phyloP scores from a whole-genome alignment of 2,797 vertebrate species.

The Phyllotis vaccarum region DNA sequence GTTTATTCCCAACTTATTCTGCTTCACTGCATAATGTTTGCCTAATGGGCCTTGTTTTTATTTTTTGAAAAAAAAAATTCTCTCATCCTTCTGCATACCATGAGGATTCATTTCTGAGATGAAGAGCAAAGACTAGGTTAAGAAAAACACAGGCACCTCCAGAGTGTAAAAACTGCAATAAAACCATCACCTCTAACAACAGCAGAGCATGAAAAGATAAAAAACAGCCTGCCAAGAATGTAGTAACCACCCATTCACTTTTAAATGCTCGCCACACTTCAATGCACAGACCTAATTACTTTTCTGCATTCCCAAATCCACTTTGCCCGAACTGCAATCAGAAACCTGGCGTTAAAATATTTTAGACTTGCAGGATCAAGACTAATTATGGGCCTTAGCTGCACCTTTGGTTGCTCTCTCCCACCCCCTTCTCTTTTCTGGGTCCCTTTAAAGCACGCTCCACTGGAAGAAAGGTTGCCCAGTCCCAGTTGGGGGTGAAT shows the following conservation, averaged over 20 bases:
- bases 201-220: conserved; percentile 94
- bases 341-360: conserved; percentile 93
- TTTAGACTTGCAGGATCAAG: conserved; percentile 92
- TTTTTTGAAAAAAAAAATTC: conserved; percentile 78
- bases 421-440: conserved; percentile 88
- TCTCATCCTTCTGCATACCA: conserved; percentile 81
- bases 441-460: conserved; percentile 92
- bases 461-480: conserved; percentile 91
- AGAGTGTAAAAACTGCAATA: conserved; percentile 99
- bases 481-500: conserved; percentile 91
- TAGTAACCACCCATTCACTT: conserved; percentile 98
- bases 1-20: conserved; percentile 84
- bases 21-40: conserved; percentile 82
- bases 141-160: conserved; percentile 92
- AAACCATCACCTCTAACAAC: conserved; percentile 99
- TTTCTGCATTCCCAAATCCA: conserved; percentile 94
- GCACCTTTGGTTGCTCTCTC: conserved; percentile 89
- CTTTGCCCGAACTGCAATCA: conserved; percentile 90
- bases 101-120: conserved; percentile 86
- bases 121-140: conserved; percentile 87
- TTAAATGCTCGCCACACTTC: conserved; percentile 98
- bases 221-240: conserved; percentile 93
- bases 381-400: conserved; percentile 92
- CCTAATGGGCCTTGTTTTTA: conserved; percentile 77
- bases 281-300: conserved; percentile 98